phyloP scores from a whole-genome alignment of 2,113 vertebrate genomes.

The Pogonocichla stellata region DNA sequence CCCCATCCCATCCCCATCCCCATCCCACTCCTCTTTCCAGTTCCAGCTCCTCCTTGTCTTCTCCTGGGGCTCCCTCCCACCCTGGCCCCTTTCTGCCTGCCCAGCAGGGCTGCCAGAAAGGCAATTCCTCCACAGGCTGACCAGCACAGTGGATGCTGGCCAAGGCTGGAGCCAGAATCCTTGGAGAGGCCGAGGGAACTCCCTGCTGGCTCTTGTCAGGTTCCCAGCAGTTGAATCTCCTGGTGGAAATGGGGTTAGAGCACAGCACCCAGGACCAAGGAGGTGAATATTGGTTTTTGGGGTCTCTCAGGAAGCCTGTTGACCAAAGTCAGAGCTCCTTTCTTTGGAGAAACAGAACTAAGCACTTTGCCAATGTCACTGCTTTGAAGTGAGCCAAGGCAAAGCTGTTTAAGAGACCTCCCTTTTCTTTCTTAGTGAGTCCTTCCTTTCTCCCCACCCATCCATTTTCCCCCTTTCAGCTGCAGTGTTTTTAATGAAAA shows the following conservation, averaged over 20 bases:
- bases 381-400: not conserved
- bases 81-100: not conserved
- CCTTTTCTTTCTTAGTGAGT: not conserved
- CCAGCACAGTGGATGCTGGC: rapidly evolving
- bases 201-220: not conserved
- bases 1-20: too few species aligned
- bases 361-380: not conserved
- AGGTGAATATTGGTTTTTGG: not conserved
- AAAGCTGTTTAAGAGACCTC: not conserved
- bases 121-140: not conserved
- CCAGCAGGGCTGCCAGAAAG: not conserved
- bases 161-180: not conserved
- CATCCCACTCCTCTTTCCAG: not conserved
- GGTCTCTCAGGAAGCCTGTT: not conserved
- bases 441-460: not conserved
- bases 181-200: not conserved
- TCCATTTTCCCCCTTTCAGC: not conserved
- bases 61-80: not conserved
- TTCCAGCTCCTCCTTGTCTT: not conserved
- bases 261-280: not conserved
- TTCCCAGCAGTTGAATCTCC: not conserved
- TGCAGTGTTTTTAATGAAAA: not conserved
- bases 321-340: not conserved
- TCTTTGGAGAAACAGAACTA: not conserved
- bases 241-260: not conserved